phyloP scores from a whole-genome alignment of 2,888 invertebrate species.

The Apantesis nais region DNA sequence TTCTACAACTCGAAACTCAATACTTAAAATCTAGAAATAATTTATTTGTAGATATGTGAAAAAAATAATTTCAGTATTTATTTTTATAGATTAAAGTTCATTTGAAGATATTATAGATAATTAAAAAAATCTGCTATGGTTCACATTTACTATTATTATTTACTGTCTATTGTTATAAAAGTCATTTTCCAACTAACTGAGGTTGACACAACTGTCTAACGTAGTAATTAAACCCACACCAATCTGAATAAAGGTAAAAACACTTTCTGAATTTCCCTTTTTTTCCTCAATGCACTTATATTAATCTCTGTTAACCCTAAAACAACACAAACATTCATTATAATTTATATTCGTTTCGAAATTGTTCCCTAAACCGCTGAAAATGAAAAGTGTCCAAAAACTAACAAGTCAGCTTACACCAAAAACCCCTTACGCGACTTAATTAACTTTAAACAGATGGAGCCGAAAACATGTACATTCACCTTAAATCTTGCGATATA shows the following conservation, averaged over 20 bases:
- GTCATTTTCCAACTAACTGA: background rate
- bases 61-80: too few species aligned
- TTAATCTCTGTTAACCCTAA: conserved; percentile 7
- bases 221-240: background rate
- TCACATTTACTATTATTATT: too few species aligned
- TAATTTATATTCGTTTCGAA: background rate
- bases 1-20: background rate
- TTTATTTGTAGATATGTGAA: too few species aligned
- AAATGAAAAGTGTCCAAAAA: conserved; percentile 37
- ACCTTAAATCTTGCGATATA: conserved; percentile 41
- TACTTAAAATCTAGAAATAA: too few species aligned
- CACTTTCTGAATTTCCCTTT: background rate
- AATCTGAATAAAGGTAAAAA: background rate
- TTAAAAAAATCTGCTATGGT: background rate
- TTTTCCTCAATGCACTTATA: background rate
- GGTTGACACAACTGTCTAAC: background rate
- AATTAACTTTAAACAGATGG: conserved; percentile 51
- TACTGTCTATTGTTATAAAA: background rate
- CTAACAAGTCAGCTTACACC: conserved; percentile 45
- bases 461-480: conserved; percentile 44
- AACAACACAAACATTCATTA: conserved; percentile 7
- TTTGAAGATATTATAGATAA: background rate
- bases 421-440: conserved; percentile 46
- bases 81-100: too few species aligned
- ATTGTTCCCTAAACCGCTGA: conserved; percentile 10